Base-by-base conservation (phyloP, 2,113 vertebrate species). In the Condylura cristata region DNA sequence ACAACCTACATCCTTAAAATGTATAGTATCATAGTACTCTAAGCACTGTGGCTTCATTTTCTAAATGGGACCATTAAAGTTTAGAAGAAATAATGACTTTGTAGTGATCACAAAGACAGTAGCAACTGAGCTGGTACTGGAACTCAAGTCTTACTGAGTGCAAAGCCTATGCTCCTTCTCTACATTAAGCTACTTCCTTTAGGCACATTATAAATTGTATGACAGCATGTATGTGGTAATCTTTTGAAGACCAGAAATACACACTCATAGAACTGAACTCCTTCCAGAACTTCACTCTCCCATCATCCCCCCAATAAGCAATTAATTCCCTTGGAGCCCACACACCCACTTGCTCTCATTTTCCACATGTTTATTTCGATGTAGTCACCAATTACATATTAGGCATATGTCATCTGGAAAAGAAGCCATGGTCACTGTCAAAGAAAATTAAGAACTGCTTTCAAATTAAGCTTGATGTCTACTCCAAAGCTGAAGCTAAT, bases 201-300 rank as follows among this genome's bases (percentile, higher is more conserved):
- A 72, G 90, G 86, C 93, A 95, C 90, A 60, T 87, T 94, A 94
- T 95, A 94, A 97, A 94, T 63, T 94, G 83, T 71, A 90, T 94
- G 96, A 97, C 95, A 94, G 76, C 95, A 95, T 94, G 37, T 46
- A 97, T 97, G 97, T 82, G 61, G 95, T 96, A 93, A 97, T 97
- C 53, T 96, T 96, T 84, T 60, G 66, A 96, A 95, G 93, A 89
- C 66, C 85, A 96, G 92, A 96, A 97, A 94, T 91, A 96, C 46
- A 89, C 28, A 92, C 84, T 95, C 75, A 86, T 71, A 90, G 80
- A 89, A 93, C 81, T 95, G 95, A 97, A 91, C 70, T 93, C 44
- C 85, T 91, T 95, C 95, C 94, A 97, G 83, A 89, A 81, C 48
- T 68, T 58, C 20, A 89, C 80, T 94, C 41, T 89, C 84, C 83